Evolutionary conservation across 2,113 vertebrate species (phyloP), one percentile per base, ranked within the genome.

Genomic region (Chlorodrepanis virens): DNA sequence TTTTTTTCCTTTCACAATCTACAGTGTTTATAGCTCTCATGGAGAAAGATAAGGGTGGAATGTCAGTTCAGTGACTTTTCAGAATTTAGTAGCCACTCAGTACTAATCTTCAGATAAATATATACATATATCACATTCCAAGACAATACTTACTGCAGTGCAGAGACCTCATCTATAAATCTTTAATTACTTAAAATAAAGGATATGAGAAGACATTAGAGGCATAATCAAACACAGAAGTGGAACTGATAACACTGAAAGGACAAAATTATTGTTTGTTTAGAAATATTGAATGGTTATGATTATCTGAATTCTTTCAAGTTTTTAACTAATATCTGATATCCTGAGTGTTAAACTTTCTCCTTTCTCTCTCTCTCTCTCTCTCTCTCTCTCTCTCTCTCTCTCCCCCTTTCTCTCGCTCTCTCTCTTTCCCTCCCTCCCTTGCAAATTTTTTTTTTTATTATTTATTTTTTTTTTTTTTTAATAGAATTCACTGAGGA

Each of bases 371-470:
- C 28, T 64, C 11, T 53, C 52, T 53, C 50, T 52, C 14, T 15
- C 10, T 69, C 33, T 40, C 23, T 24, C 28, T 35, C 7, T 35
- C 35, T 35, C 35, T 35, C 35, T 7, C 37, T 37, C 40, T 49
- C 18, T 54, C 17, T 18, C 12, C n/a, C 7, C 35, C 35, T 35
- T 35, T 35, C 35, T 35, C 35, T 35, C 35, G 35, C 37, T 37
- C 40, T 49, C 18, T 54, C 17, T 18, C 12, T 5, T 1, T 45
- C 14, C 21, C 2, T 49, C 6, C 8, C 12, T 44, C 21, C 3
- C 2, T 20, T 20, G 2, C 6, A 15, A 4, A 13, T 13, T 54
- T 1, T 35, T 35, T 21, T 13, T 54, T 1, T 35, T 35, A 35
- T 35, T 35, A n/a, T 35, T 35, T 35, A 13, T 13, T 54, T 1